phyloP scores from a whole-genome alignment of 2,888 invertebrate genomes.

The Spicauda simplicius region DNA sequence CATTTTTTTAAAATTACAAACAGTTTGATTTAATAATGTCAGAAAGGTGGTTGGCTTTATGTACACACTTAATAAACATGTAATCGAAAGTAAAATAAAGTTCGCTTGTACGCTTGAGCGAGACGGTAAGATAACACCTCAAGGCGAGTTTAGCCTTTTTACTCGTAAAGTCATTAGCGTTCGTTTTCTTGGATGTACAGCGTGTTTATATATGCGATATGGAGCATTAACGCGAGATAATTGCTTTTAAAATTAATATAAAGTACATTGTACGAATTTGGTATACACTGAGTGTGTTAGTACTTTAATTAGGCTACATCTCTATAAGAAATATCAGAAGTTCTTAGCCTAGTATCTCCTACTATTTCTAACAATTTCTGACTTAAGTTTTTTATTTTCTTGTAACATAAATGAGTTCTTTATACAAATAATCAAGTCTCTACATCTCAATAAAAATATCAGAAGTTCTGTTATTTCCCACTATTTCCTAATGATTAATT shows the following conservation, averaged over 20 bases:
- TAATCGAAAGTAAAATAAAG: constrained; percentile 29
- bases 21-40: constrained; percentile 25
- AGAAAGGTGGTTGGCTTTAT: constrained; percentile 16
- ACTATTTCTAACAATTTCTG: too few species aligned
- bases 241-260: background rate
- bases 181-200: constrained; percentile 2
- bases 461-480: too few species aligned
- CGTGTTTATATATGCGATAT: background rate
- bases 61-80: constrained; percentile 28
- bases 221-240: background rate
- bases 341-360: too few species aligned
- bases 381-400: too few species aligned
- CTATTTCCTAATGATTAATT: too few species aligned
- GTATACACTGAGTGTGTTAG: too few species aligned
- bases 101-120: constrained; percentile 26
- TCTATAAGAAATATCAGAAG: too few species aligned
- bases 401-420: too few species aligned
- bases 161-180: constrained; percentile 15
- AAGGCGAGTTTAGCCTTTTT: constrained; percentile 27
- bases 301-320: too few species aligned
- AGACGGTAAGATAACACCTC: constrained; percentile 29
- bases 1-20: constrained; percentile 24
- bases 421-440: too few species aligned
- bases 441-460: too few species aligned
- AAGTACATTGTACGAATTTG: background rate